Base-by-base conservation (phyloP, 53 echinoderm and acorn worm genomes). In the Temnopleurus reevesii region DNA sequence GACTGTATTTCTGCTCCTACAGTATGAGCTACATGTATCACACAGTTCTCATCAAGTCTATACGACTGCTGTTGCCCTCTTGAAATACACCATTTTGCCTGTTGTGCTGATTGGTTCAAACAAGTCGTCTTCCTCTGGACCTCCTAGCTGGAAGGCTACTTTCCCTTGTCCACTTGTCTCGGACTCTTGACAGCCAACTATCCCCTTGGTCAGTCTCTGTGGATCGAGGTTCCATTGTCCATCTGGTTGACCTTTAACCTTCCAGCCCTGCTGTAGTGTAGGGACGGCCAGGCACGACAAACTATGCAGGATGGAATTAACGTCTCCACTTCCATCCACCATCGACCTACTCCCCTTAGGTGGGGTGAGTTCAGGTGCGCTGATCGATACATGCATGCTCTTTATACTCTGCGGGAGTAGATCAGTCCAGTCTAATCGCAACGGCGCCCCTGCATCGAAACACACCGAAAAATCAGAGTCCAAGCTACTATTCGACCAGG, bases 101-200 rank as follows among this genome's bases (percentile, higher is more conserved):
- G 65, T 51, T 3, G 53, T 71, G 24, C 66, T 53, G 12, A 87
- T 65, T 3, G 88, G 80, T 33, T 90, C 53, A 33, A 81, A 90
- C 63, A 60, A 63, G 53, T 59, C 82, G 5, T 57, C 82, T n/a
- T 90, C 92, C 24, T 92, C 92, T 26, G 63, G 58, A 47, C 55
- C 90, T 64, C 94, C 94, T 0, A 95, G 81, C 86, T 93, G 95
- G 81, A 95, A 95, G 25, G 13, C 51, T 27, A 95, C 93, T 31
- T 56, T 49, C 9, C 30, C 45, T 30, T 45, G 13, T 35, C 38
- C 8, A 0, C 23, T 13, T 23, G 30, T 21, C 6, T 23, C 4
- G 4, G 49, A 19, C 3, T 53, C 53, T 30, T 59, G 81, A 27
- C 63, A 33, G 7, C 27, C 55, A 23, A 30, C 30, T 12, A 26